These are phyloP conservation scores for Clupea harengus DNA, from an alignment of 2,113 vertebrate species.

Conservation along the genomic window DNA sequence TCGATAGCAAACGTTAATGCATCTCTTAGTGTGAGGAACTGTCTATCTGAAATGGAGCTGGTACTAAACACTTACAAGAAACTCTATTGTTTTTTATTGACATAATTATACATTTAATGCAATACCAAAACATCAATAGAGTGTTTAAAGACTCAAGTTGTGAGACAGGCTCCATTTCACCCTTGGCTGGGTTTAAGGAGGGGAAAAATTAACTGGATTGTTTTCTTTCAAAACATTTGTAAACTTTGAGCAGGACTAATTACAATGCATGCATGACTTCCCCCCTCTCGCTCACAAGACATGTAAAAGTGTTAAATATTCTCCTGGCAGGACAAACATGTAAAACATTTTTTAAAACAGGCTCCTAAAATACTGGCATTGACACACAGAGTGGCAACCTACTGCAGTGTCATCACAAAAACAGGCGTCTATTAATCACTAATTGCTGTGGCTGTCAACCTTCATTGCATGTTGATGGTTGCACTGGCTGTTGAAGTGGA, in stretches of 20 bases:
- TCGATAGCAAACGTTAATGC: background rate
- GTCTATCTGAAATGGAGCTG: background rate
- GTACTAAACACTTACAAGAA: background rate
- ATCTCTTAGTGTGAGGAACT: background rate
- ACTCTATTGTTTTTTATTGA: background rate
- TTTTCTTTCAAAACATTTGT: conserved; percentile 65
- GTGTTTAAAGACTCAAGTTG: background rate
- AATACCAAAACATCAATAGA: background rate
- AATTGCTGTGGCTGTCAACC: conserved; percentile 56
- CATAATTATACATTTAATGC: background rate
- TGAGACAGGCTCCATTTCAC: background rate
- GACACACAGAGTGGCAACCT: conserved; percentile 44
- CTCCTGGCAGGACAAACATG: conserved; percentile 53
- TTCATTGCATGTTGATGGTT: conserved; percentile 45
- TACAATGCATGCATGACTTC: conserved; percentile 64
- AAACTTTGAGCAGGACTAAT: conserved; percentile 72
- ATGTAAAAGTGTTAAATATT: conserved; percentile 69
- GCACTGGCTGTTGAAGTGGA: conserved; percentile 50
- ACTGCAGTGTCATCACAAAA: conserved; percentile 49
- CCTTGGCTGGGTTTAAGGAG: conserved; percentile 36
- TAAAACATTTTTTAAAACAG: conserved; percentile 63
- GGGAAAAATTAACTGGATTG: conserved; percentile 63
- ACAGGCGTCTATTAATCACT: conserved; percentile 62
- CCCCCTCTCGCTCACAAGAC: conserved; percentile 34
- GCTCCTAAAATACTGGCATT: conserved; percentile 50